Evolutionary conservation across 2,888 invertebrate species (phyloP).

Genomic region (Volucella inflata): DNA sequence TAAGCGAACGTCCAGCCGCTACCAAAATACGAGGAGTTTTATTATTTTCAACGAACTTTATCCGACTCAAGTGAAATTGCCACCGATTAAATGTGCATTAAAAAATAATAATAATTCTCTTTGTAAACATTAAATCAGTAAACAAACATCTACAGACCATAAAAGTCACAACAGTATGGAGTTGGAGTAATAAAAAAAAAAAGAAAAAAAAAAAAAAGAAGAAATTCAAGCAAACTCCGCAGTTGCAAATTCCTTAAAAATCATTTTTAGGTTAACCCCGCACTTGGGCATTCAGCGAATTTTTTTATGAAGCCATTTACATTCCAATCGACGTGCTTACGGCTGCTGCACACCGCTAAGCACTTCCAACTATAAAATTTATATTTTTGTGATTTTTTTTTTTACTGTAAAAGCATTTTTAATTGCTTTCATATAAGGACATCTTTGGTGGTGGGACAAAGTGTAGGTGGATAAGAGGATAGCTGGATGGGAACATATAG

Average conservation of each 20-base stretch:
- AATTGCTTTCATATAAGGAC: constrained; percentile 59
- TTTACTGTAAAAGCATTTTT: constrained; percentile 26
- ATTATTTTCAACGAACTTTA: constrained; percentile 51
- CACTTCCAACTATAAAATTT: constrained; percentile 62
- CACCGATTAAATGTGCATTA: constrained; percentile 67
- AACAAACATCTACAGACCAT: constrained; percentile 57
- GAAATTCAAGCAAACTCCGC: constrained; percentile 39
- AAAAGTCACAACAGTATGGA: constrained; percentile 54
- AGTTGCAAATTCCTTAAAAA: constrained; percentile 68
- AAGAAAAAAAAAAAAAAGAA: constrained; percentile 19
- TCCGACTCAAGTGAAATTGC: constrained; percentile 59
- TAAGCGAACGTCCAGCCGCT: constrained; percentile 13
- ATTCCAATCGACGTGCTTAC: constrained; percentile 53
- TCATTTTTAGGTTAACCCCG: constrained; percentile 63
- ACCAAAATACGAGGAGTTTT: constrained; percentile 63
- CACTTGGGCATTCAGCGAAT: constrained; percentile 18
- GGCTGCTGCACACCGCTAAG: constrained; percentile 25
- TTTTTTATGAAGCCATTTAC: constrained; percentile 72
- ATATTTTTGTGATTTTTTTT: constrained; percentile 36
- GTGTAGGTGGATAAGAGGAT: constrained; percentile 6
- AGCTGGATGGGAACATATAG: background rate
- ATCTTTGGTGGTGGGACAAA: background rate
- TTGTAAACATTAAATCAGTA: constrained; percentile 59
- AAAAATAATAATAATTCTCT: constrained; percentile 42
- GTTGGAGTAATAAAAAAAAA: constrained; percentile 28